Percentiles rank a stretch among this genome's conserved stretches.
These are phyloP conservation scores for Chelonia mydas DNA, from an alignment of 2,797 vertebrate genomes.

Conservation along the genomic window DNA sequence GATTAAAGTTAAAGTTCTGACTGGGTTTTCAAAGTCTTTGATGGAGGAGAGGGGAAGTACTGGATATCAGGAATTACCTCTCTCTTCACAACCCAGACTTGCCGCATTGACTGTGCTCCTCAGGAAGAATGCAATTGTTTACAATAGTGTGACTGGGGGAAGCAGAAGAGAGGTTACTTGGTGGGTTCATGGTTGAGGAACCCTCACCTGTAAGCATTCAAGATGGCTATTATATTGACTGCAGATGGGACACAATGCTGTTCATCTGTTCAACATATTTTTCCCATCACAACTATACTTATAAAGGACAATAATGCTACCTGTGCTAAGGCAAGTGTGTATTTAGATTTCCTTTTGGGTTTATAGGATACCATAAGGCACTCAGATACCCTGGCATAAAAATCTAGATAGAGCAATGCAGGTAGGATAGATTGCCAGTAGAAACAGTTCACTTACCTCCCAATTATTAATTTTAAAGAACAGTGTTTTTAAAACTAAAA, in stretches of 20 bases:
- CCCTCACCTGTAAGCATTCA: background rate
- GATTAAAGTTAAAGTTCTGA: background rate
- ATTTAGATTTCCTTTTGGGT: background rate
- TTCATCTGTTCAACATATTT: background rate
- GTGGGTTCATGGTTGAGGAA: background rate
- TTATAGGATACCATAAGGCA: background rate
- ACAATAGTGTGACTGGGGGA: background rate
- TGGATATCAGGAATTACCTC: background rate
- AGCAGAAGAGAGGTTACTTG: background rate
- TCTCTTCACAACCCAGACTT: background rate
- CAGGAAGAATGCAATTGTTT: background rate
- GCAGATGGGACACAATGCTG: background rate
- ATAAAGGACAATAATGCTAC: background rate
- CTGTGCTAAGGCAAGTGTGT: background rate
- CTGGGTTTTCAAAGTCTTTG: background rate
- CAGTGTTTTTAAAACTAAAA: background rate
- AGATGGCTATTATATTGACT: background rate
- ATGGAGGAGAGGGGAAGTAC: background rate
- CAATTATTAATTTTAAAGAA: conserved; percentile 24
- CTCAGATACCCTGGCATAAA: background rate
- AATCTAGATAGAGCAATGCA: background rate
- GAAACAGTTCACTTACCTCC: background rate
- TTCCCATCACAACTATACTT: conserved; percentile 7
- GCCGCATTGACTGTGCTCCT: accelerated
- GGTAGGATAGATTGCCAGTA: background rate